Evolutionary conservation across 2,113 vertebrate species (phyloP), one percentile per base, ranked within the genome.

Genomic region (Alaudala cheleensis): DNA sequence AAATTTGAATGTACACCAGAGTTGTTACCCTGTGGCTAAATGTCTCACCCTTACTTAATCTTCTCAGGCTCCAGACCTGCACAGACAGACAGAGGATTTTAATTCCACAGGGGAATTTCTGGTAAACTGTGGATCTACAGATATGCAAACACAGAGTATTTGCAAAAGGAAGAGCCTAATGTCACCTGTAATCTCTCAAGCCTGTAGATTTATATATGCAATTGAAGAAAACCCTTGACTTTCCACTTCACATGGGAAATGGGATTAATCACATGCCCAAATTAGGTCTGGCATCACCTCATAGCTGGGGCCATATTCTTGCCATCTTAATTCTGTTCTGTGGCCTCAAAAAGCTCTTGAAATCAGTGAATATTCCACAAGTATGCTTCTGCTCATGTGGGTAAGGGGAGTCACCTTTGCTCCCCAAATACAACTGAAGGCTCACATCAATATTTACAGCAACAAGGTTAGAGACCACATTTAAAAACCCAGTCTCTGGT

Each of bases 21-120:
- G 92, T 28, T 90, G 49, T 93, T 86, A 67, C 85, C 90, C 81
- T 77, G 60, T 81, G 88, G 94, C 72, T 86, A 90, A 92, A 93
- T 79, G 82, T 96, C 95, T 95, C 93, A 97, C 81, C 85, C 85
- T 80, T 49, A 42, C 53, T 72, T 93, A 85, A 95, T 94, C 84
- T 82, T 77, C 67, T 37, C 77, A 77, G 69, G 67, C 81, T 85
- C 84, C 90, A 93, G 90, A 86, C 67, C 47, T 77, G 90, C 87
- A 81, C 53, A 91, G 74, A 80, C 71, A 88, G 47, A 77, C 7
- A 81, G 19, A 90, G 51, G 49, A 81, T 67, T 92, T 81, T 51
- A 83, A 93, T 40, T 82, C 78, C n/a, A 42, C 28, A 94, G 85
- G 81, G 85, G 81, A 91, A 78, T 83, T 96, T 92, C 90, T 94